Conservation (phyloP, 1,140 invertebrate species). For the Leucophenga varia region DNA sequence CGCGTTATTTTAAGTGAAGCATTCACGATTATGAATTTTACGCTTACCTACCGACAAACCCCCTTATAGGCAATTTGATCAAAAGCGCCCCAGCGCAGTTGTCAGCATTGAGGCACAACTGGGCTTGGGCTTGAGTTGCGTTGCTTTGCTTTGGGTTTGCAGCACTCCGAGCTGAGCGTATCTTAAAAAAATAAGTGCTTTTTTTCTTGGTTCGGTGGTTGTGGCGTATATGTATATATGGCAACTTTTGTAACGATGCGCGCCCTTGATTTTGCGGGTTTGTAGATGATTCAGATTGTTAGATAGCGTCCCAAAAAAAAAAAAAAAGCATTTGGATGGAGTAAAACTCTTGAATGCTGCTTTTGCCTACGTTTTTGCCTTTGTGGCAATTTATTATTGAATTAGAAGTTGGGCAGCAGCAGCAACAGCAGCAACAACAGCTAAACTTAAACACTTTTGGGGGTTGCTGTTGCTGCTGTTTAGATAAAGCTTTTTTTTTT, state of each 20-base stretch:
- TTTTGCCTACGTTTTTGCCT: conserved; percentile 13
- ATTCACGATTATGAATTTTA: conserved; percentile 55
- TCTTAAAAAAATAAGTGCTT: too few relatives aligned
- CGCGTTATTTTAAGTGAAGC: conserved; percentile 38
- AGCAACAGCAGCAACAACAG: too few relatives aligned
- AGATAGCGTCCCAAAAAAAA: too few relatives aligned
- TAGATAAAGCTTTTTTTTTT: too few relatives aligned
- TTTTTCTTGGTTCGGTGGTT: too few relatives aligned
- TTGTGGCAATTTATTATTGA: conserved; percentile 50
- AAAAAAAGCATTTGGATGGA: too few relatives aligned
- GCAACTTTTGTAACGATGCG: not conserved
- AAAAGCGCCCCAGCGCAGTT: too few relatives aligned
- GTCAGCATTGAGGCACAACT: conserved; percentile 33
- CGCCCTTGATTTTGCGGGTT: conserved; percentile 19
- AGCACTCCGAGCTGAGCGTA: too few relatives aligned
- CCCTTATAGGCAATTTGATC: conserved; percentile 33
- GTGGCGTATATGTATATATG: not conserved
- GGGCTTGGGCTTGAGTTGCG: conserved; percentile 15
- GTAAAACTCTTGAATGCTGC: too few relatives aligned
- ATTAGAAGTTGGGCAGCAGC: conserved; percentile 38
- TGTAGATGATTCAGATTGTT: conserved; percentile 8
- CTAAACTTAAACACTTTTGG: too few relatives aligned
- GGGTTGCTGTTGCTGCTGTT: conserved; percentile 25
- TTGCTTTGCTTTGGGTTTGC: too few relatives aligned
- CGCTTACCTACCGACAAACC: conserved; percentile 53